Percentiles rank a stretch among this genome's conserved stretches.
phyloP scores from a whole-genome alignment of 2,113 vertebrate species.

The Campylomormyrus numenius region DNA sequence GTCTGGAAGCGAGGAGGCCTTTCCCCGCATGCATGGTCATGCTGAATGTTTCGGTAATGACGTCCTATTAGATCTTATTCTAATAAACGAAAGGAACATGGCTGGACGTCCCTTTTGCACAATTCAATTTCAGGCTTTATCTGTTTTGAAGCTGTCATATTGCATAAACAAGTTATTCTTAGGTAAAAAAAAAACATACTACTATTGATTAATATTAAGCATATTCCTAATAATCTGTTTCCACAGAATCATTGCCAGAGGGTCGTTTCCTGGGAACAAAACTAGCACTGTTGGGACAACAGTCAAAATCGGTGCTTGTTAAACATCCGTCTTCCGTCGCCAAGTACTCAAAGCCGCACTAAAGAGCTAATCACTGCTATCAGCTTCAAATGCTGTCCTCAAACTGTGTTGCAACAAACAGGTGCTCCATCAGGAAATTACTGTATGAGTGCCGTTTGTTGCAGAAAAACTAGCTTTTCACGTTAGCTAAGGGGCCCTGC shows the following conservation, averaged over 20 bases:
- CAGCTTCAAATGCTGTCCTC: neutral
- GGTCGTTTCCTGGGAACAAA: conserved; percentile 12
- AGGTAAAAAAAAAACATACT: neutral
- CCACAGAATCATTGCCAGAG: neutral
- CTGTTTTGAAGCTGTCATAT: neutral
- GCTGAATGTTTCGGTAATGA: neutral
- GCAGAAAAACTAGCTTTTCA: conserved; percentile 38
- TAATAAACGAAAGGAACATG: neutral
- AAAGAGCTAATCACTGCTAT: neutral
- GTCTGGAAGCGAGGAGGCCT: neutral
- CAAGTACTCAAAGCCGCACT: neutral
- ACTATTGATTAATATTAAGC: neutral
- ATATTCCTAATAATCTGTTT: neutral
- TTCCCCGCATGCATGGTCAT: neutral
- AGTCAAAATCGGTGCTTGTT: neutral
- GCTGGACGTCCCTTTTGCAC: neutral
- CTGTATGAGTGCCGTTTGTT: conserved; percentile 30
- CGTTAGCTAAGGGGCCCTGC: conserved; percentile 36
- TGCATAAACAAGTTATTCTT: neutral
- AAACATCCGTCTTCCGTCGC: neutral
- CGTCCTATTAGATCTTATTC: neutral
- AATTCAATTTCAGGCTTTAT: neutral
- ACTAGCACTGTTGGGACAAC: neutral
- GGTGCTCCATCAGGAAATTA: conserved; percentile 32
- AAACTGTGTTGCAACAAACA: neutral